phyloP scores from a whole-genome alignment of 2,888 invertebrate genomes.

The Crepidodera aurea region DNA sequence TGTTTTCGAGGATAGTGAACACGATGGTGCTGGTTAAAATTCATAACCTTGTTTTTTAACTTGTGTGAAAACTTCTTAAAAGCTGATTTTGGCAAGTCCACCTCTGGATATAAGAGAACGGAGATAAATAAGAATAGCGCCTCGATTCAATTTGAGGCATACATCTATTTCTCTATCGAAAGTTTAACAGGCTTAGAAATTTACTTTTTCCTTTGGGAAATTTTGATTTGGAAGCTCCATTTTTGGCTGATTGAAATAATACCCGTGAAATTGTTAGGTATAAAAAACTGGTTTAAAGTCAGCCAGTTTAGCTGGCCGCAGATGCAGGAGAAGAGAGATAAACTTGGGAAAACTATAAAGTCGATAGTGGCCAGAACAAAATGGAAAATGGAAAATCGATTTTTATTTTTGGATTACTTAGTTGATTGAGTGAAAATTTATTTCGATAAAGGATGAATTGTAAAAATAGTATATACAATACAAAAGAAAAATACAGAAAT shows the following conservation, averaged over 20 bases:
- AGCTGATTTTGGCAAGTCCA: too few species aligned
- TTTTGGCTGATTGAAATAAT: slow-evolving; percentile 10
- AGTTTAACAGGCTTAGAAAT: slow-evolving; percentile 29
- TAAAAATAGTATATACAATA: too few species aligned
- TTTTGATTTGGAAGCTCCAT: slow-evolving; percentile 4
- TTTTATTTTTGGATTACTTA: too few species aligned
- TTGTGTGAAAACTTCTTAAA: too few species aligned
- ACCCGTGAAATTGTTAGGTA: slow-evolving; percentile 7
- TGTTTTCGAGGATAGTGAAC: too few species aligned
- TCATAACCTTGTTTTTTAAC: too few species aligned
- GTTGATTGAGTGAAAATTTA: too few species aligned
- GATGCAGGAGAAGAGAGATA: background rate
- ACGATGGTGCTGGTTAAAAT: too few species aligned
- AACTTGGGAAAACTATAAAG: background rate
- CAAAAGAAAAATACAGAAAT: too few species aligned
- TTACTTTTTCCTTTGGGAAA: slow-evolving; percentile 13
- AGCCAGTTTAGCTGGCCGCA: background rate
- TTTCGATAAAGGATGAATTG: too few species aligned
- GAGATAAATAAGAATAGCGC: slow-evolving; percentile 40
- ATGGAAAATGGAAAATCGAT: too few species aligned
- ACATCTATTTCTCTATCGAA: slow-evolving; percentile 39
- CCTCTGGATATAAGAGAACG: slow-evolving; percentile 1
- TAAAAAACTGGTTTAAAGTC: background rate
- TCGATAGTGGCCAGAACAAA: too few species aligned
- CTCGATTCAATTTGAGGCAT: slow-evolving; percentile 39